Base-by-base conservation (phyloP, 2,113 vertebrate species). In the Ariopsis seemanni region DNA sequence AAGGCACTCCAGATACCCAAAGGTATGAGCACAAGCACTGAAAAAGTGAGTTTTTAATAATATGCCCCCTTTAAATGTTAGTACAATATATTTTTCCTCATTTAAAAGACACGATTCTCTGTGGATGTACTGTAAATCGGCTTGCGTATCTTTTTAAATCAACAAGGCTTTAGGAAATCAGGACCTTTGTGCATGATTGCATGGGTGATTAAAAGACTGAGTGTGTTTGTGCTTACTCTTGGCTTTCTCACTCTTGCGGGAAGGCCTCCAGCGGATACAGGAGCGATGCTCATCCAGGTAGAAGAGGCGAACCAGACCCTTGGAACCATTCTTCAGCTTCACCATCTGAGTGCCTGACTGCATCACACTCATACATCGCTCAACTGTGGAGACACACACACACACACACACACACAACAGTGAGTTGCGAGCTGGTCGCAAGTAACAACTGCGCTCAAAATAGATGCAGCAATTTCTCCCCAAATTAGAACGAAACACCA, bases 321-420 rank as follows among this genome's bases (percentile, higher is more conserved):
- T 99, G 92, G 95, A 96, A n/a, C 97, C 98, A 25, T 95, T 96
- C 94, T 99, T 99, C 93, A 99, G 94, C 91, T 99, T 99, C 90
- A 99, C 97, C 98, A 99, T 99, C 95, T 99, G 98, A n/a, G 98
- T 99, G 94, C 98, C 98, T 30, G 98, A 99, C 94, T 99, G 98
- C 98, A 99, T 99, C 82, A 99, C 97, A 89, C 96, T 96, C 98
- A 99, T 99, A 93, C 98, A 99, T 98, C 98, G 96, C 95, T 99
- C 98, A 95, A 99, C 98, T 99, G 95, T 34, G 48, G 12, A 87
- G 20, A 83, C 57, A 87, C 65, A 91, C 97, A 83, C 57, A 87
- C 65, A 91, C 97, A 88, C 25, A 86, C 63, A 85, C 87, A 80
- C 30, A 30, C 30, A 30, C 30, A n/a, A n/a, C n/a, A 85, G 77